phyloP scores from a whole-genome alignment of 2,888 invertebrate species.

The Phasia obesa region DNA sequence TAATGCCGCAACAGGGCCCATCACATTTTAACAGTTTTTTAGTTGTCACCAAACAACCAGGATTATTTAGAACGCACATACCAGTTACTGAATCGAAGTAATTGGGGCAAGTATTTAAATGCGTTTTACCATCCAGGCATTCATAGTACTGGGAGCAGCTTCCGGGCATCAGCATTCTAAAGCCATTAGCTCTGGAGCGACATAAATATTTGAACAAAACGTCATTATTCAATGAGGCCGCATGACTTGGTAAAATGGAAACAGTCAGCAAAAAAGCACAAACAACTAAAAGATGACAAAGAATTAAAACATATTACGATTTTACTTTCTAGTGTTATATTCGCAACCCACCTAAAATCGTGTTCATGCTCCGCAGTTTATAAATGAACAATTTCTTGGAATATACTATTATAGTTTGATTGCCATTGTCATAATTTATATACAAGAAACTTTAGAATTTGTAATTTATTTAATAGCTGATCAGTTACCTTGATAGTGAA shows the following conservation, averaged over 20 bases:
- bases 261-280: constrained; percentile 64
- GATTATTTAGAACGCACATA: constrained; percentile 75
- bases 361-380: constrained; percentile 16
- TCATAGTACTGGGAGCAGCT: constrained; percentile 79
- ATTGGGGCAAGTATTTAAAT: constrained; percentile 72
- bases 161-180: constrained; percentile 78
- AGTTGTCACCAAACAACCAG: constrained; percentile 75
- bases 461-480: constrained; percentile 43
- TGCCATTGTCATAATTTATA: constrained; percentile 24
- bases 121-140: constrained; percentile 74
- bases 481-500: neutral
- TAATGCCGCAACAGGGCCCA: constrained; percentile 68
- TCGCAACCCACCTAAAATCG: constrained; percentile 13
- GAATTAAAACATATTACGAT: neutral
- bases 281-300: constrained; percentile 33
- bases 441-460: neutral
- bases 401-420: neutral
- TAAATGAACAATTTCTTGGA: neutral
- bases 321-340: neutral
- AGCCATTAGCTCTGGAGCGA: constrained; percentile 75
- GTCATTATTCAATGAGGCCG: constrained; percentile 75
- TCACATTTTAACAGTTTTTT: constrained; percentile 15
- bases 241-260: too few species aligned
- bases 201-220: constrained; percentile 76
- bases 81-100: constrained; percentile 75